These are phyloP conservation scores for Emmelina monodactyla DNA, from an alignment of 2,888 invertebrate genomes.

Conservation along the genomic window DNA sequence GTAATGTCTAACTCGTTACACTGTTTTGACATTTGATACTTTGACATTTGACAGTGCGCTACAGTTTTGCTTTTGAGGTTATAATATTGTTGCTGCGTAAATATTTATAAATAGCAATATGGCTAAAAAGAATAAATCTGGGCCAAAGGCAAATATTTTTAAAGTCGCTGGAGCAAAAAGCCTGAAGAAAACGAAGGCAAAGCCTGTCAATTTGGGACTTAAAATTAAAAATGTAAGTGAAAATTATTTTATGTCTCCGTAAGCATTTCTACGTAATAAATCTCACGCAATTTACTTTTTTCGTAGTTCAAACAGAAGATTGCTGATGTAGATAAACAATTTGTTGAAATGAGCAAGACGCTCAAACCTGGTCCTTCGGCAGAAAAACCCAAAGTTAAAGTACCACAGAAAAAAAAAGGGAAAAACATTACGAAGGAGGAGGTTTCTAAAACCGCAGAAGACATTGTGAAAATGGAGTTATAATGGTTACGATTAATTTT, in stretches of 20 bases:
- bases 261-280: background rate
- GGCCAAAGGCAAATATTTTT: slow-evolving; percentile 44
- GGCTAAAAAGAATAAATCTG: slow-evolving; percentile 45
- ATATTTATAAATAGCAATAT: background rate
- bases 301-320: slow-evolving; percentile 52
- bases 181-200: slow-evolving; percentile 52
- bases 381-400: slow-evolving; percentile 21
- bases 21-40: no score
- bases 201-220: slow-evolving; percentile 48
- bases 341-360: slow-evolving; percentile 39
- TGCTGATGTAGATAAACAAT: slow-evolving; percentile 47
- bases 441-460: slow-evolving; percentile 32
- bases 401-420: slow-evolving; percentile 24
- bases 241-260: slow-evolving; percentile 4
- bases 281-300: background rate
- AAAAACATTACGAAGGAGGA: slow-evolving; percentile 42
- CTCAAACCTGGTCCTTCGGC: slow-evolving; percentile 21
- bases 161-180: slow-evolving; percentile 59
- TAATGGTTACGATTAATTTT: slow-evolving; percentile 17
- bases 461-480: slow-evolving; percentile 50
- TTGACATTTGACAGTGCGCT: no score
- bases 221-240: slow-evolving; percentile 53
- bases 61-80: no score
- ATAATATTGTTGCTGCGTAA: no score
- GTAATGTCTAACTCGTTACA: no score